phyloP scores from a whole-genome alignment of 2,797 vertebrate species.

The Lycodopsis pacificus region DNA sequence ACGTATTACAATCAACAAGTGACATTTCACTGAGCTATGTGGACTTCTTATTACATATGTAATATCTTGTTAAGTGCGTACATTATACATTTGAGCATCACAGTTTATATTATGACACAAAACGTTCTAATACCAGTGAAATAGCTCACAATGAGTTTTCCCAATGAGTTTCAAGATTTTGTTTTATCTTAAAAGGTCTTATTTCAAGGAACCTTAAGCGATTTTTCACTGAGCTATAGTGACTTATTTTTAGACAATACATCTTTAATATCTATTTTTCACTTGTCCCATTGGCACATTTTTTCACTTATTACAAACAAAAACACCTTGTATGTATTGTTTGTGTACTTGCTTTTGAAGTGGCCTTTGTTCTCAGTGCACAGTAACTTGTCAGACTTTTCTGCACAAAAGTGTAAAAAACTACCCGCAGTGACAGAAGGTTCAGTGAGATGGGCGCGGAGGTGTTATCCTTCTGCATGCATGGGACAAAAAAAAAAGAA shows the following conservation, averaged over 20 bases:
- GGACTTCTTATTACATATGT: not conserved
- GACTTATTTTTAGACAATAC: no score
- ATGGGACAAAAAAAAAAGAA: conserved; percentile 17
- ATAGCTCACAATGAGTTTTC: no score
- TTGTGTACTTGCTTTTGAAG: not conserved
- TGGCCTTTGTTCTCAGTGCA: not conserved
- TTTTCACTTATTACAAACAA: not conserved
- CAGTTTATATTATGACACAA: not conserved
- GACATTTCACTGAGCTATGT: no score
- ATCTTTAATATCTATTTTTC: no score
- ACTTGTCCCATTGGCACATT: no score
- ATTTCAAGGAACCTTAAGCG: no score
- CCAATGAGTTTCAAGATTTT: not conserved
- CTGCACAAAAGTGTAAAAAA: conserved; percentile 2
- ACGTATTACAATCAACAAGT: no score
- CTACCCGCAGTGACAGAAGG: conserved; percentile 18
- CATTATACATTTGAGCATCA: not conserved
- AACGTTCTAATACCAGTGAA: not conserved
- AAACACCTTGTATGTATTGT: not conserved
- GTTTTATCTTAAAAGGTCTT: no score
- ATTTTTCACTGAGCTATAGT: no score
- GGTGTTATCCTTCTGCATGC: conserved; percentile 56
- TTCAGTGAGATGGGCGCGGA: not conserved
- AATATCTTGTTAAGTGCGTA: not conserved
- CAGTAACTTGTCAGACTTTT: not conserved